Evolutionary conservation across 2,888 invertebrate genomes (phyloP).

Genomic region (Drepana falcataria): DNA sequence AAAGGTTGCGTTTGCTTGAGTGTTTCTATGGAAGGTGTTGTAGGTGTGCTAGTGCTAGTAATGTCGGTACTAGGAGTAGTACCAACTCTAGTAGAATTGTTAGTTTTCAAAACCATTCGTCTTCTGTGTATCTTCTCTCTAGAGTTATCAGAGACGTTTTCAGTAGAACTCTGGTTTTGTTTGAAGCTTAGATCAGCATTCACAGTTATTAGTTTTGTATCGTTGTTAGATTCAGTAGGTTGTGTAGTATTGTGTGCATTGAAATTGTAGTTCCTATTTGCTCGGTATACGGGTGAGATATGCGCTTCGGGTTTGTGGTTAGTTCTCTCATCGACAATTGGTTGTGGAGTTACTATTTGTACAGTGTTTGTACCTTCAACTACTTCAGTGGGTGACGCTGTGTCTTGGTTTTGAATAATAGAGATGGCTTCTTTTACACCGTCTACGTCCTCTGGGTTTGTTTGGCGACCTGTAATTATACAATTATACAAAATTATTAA

Average conservation of each 20-base stretch:
- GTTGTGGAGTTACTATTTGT: slow-evolving; percentile 55
- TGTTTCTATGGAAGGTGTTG: slow-evolving; percentile 38
- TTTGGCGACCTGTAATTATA: slow-evolving; percentile 40
- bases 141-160: slow-evolving; percentile 35
- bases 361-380: slow-evolving; percentile 29
- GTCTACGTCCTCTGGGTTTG: slow-evolving; percentile 58
- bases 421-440: slow-evolving; percentile 69
- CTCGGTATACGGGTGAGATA: slow-evolving; percentile 57
- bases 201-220: slow-evolving; percentile 42
- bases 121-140: slow-evolving; percentile 53
- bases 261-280: slow-evolving; percentile 48
- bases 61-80: slow-evolving; percentile 16
- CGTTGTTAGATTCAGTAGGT: slow-evolving; percentile 26
- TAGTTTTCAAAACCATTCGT: slow-evolving; percentile 51
- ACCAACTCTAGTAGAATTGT: slow-evolving; percentile 25
- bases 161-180: background rate
- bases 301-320: slow-evolving; percentile 40
- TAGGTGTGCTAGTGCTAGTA: slow-evolving; percentile 24
- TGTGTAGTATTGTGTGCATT: slow-evolving; percentile 27
- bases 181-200: slow-evolving; percentile 49
- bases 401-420: slow-evolving; percentile 60
- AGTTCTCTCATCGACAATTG: slow-evolving; percentile 57
- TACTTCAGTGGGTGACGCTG: slow-evolving; percentile 21
- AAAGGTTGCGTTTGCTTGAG: slow-evolving; percentile 49
- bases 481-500: no score